These are phyloP conservation scores for Achlya flavicornis DNA, from an alignment of 2,888 invertebrate species.

Conservation along the genomic window DNA sequence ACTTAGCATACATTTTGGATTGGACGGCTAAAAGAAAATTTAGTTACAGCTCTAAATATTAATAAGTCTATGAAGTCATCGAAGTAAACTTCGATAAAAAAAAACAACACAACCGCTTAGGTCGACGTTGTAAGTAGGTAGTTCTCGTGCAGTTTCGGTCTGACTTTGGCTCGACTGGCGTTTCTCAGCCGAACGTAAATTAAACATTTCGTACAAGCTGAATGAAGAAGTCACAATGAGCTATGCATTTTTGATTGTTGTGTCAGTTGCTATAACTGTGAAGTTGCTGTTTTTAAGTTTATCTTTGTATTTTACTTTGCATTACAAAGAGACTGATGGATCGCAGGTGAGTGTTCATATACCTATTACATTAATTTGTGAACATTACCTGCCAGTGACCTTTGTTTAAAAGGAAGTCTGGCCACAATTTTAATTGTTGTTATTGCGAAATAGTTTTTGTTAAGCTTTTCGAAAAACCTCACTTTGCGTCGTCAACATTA, in stretches of 20 bases:
- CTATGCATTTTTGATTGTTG: slow-evolving; percentile 72
- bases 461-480: not conserved
- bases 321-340: slow-evolving; percentile 41
- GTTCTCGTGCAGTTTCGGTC: slow-evolving; percentile 59
- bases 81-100: slow-evolving; percentile 62
- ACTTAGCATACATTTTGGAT: too few relatives aligned
- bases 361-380: slow-evolving; percentile 21
- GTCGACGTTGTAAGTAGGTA: slow-evolving; percentile 44
- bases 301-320: slow-evolving; percentile 70
- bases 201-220: not conserved
- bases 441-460: not conserved
- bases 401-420: not conserved
- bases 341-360: slow-evolving; percentile 50
- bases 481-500: not conserved
- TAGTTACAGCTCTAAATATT: slow-evolving; percentile 43
- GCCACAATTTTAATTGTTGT: too few relatives aligned
- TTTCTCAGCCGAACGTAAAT: slow-evolving; percentile 32
- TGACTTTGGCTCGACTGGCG: slow-evolving; percentile 35
- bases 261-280: slow-evolving; percentile 69
- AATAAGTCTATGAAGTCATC: slow-evolving; percentile 38
- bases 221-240: slow-evolving; percentile 43
- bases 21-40: too few relatives aligned
- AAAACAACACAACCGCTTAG: slow-evolving; percentile 57
- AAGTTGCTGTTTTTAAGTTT: slow-evolving; percentile 74
- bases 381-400: slow-evolving; percentile 15